Evolutionary conservation across 2,797 vertebrate species (phyloP).

Genomic region (Notolepis coatsorum): DNA sequence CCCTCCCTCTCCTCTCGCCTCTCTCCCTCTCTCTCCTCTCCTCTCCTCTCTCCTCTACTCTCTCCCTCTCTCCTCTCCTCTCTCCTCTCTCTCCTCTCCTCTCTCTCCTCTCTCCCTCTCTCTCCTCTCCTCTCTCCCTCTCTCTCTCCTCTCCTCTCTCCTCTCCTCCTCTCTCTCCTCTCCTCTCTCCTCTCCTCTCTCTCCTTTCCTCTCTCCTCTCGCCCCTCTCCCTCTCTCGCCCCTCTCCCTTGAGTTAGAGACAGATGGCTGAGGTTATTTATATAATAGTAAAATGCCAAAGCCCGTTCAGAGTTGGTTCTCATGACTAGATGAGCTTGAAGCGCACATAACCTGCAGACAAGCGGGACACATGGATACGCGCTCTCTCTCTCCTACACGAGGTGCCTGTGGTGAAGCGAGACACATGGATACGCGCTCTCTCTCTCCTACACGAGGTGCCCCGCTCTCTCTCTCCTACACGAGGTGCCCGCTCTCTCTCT

Average conservation of each 20-base stretch:
- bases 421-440: conserved; percentile 16
- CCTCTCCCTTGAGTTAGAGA: conserved; percentile 22
- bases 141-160: too few relatives aligned
- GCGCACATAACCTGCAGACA: conserved; percentile 6
- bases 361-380: conserved; percentile 12
- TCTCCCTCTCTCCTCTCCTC: too few relatives aligned
- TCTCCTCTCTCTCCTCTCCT: too few relatives aligned
- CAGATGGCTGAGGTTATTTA: conserved; percentile 57
- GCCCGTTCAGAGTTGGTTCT: conserved; percentile 36
- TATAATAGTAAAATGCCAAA: conserved; percentile 45
- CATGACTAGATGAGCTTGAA: conserved; percentile 46
- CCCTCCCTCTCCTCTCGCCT: too few relatives aligned
- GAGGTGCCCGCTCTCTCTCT: conserved; percentile 5
- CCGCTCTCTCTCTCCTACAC: conserved; percentile 17
- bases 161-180: too few relatives aligned
- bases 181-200: conserved; percentile 16
- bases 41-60: too few relatives aligned
- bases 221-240: conserved; percentile 6
- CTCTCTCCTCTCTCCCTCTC: too few relatives aligned
- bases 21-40: too few relatives aligned
- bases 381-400: conserved; percentile 10
- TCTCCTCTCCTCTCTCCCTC: too few relatives aligned
- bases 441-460: too few relatives aligned
- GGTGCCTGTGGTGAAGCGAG: conserved; percentile 2
- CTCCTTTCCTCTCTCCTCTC: not conserved